Evolutionary conservation across 2,888 invertebrate species (phyloP).

Genomic region (Sabellastarte sp.): DNA sequence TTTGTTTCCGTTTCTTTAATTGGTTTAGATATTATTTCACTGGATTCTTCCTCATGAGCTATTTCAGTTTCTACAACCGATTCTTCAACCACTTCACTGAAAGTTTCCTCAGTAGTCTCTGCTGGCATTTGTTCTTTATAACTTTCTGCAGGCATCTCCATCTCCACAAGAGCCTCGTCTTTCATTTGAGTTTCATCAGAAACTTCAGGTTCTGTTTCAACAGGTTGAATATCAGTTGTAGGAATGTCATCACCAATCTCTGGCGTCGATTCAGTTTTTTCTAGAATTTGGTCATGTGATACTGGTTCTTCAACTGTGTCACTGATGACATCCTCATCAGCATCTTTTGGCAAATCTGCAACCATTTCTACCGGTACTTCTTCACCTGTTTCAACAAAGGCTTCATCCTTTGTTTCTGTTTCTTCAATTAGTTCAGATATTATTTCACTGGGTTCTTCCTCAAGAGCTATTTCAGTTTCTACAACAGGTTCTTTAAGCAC

Average conservation of each 20-base stretch:
- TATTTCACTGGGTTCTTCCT: neutral
- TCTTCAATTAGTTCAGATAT: neutral
- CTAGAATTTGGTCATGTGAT: too few species aligned
- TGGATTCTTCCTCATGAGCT: too few species aligned
- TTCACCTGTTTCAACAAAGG: neutral
- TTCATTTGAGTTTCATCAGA: too few species aligned
- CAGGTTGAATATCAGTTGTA: too few species aligned
- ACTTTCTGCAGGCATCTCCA: too few species aligned
- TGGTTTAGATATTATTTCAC: neutral
- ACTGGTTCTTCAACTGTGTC: too few species aligned
- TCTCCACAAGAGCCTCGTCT: too few species aligned
- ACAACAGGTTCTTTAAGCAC: neutral
- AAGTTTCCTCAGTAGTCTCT: neutral
- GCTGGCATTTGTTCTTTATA: neutral
- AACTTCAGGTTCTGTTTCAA: too few species aligned
- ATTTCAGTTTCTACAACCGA: neutral
- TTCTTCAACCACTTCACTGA: neutral
- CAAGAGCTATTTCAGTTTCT: neutral
- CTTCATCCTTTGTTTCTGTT: neutral
- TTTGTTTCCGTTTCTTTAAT: neutral
- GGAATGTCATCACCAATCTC: too few species aligned
- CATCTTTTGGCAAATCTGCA: neutral
- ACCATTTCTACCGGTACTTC: neutral
- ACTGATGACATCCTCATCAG: neutral
- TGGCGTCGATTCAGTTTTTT: too few species aligned